A percentile compares a stretch with the other conserved stretches of the same genome.
These are phyloP conservation scores for Brachynemurus nebulosus DNA, from an alignment of 2,888 invertebrate species.

Conservation along the genomic window DNA sequence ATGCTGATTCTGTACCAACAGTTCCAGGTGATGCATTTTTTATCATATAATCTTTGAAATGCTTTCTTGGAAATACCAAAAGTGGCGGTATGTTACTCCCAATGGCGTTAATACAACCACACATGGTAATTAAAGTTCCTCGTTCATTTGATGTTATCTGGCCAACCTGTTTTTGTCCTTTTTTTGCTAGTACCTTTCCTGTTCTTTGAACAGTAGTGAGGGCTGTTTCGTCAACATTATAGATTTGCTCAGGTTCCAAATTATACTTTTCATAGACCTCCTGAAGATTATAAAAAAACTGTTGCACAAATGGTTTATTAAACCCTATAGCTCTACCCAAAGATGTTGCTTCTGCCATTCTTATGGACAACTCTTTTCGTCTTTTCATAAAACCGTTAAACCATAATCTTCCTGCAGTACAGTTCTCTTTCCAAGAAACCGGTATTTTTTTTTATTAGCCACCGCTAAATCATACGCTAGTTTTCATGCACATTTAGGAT, in stretches of 20 bases:
- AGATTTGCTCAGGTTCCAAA: slow-evolving; percentile 15
- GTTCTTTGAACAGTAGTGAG: slow-evolving; percentile 15
- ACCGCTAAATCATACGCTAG: slow-evolving; percentile 13
- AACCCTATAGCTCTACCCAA: too few relatives aligned
- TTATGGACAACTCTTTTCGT: too few relatives aligned
- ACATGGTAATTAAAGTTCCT: slow-evolving; percentile 5
- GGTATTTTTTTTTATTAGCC: slow-evolving; percentile 12
- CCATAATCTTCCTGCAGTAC: too few relatives aligned
- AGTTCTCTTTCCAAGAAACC: too few relatives aligned
- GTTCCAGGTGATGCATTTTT: slow-evolving; percentile 18
- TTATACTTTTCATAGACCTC: too few relatives aligned
- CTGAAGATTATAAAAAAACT: too few relatives aligned
- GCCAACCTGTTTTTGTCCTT: slow-evolving; percentile 13
- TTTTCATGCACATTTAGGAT: slow-evolving; percentile 13
- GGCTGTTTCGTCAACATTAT: slow-evolving; percentile 15
- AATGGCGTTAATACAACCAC: slow-evolving; percentile 2
- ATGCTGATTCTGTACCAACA: slow-evolving; percentile 16
- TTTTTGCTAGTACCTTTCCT: slow-evolving; percentile 15
- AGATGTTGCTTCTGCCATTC: too few relatives aligned
- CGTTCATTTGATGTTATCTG: slow-evolving; percentile 16
- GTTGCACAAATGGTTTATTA: too few relatives aligned
- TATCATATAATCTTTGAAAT: not conserved
- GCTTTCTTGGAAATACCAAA: not conserved
- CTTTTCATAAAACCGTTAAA: too few relatives aligned
- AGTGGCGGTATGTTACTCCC: slow-evolving; percentile 11